phyloP scores from a whole-genome alignment of 1,140 invertebrate species.

The Medauroidea extradentata region DNA sequence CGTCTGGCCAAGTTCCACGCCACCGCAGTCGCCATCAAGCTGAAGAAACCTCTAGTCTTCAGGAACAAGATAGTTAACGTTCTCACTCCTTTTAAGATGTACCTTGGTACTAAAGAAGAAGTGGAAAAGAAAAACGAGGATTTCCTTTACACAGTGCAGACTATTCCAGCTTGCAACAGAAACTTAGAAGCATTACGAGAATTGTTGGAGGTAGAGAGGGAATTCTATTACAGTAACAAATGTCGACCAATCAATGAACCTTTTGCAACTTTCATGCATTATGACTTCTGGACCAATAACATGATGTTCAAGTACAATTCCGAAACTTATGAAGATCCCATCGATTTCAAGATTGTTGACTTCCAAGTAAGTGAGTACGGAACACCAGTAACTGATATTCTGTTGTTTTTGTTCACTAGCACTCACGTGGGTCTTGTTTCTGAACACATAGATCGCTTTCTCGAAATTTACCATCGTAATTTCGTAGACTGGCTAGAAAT shows the following conservation, averaged over 20 bases:
- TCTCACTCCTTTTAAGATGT: not conserved
- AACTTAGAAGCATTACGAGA: not conserved
- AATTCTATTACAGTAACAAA: not conserved
- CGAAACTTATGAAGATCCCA: not conserved
- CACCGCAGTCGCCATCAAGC: not conserved
- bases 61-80: not conserved
- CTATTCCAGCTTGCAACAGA: not conserved
- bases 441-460: not conserved
- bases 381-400: conserved; percentile 7
- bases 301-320: conserved; percentile 10
- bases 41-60: conserved; percentile 2
- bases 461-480: not conserved
- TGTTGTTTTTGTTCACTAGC: conserved; percentile 7
- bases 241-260: conserved; percentile 3
- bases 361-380: not conserved
- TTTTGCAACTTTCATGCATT: conserved; percentile 11
- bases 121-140: not conserved
- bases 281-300: too few species aligned
- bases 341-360: too few species aligned
- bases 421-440: not conserved
- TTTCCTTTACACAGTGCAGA: not conserved
- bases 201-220: not conserved
- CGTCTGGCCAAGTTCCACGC: conserved; percentile 3
- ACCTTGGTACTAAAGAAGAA: not conserved
- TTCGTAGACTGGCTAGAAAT: not conserved